Evolutionary conservation across 2,113 vertebrate genomes (phyloP).

Genomic region (Nestor notabilis): DNA sequence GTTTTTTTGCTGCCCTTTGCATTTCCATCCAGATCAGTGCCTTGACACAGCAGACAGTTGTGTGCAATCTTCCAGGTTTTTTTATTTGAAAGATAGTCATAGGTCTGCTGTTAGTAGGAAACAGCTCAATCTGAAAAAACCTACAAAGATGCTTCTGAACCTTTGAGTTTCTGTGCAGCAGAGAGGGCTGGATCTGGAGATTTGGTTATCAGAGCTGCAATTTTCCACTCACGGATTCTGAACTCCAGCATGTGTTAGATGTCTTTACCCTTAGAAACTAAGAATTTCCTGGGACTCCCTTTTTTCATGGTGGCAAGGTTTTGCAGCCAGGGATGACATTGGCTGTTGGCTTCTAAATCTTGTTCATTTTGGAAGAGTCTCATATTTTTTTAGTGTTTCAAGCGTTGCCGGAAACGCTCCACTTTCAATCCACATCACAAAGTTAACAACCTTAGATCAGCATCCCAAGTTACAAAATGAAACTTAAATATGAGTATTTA

Average conservation of each 20-base stretch:
- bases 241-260: background rate
- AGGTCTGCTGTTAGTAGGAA: background rate
- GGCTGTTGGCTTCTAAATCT: background rate
- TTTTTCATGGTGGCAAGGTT: background rate
- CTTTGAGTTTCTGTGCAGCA: background rate
- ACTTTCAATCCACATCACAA: background rate
- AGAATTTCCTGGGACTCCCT: background rate
- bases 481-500: background rate
- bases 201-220: background rate
- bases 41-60: background rate
- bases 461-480: background rate
- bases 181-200: background rate
- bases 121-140: background rate
- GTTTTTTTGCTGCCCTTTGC: background rate
- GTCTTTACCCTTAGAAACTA: background rate
- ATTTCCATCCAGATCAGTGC: background rate
- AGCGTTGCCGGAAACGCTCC: background rate
- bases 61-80: background rate
- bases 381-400: background rate
- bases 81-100: background rate
- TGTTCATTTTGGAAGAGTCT: background rate
- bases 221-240: background rate
- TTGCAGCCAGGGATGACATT: background rate
- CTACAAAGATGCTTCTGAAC: background rate
- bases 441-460: background rate